Conservation (phyloP, 2,797 vertebrate species). For the Typhlichthys eigenmanni region DNA sequence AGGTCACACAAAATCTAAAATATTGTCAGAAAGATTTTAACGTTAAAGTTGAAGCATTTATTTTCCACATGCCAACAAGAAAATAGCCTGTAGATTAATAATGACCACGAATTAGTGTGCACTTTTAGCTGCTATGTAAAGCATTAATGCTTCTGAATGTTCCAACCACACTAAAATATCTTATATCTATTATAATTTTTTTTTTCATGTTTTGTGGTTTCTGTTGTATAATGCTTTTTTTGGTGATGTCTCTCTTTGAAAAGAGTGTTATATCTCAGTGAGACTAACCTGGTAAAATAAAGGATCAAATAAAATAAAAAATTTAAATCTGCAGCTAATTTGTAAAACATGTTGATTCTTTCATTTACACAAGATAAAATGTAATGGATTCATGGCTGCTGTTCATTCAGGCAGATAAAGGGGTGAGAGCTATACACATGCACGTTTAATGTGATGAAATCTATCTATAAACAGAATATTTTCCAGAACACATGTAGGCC, state of each 20-base stretch:
- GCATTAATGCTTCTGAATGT: slow-evolving; percentile 46
- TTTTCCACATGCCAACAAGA: slow-evolving; percentile 8
- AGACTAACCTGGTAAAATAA: too few species aligned
- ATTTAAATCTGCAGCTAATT: too few species aligned
- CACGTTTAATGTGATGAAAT: slow-evolving; percentile 9
- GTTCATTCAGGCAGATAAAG: neutral
- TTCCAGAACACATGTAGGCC: neutral
- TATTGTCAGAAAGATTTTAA: slow-evolving; percentile 43
- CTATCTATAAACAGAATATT: neutral
- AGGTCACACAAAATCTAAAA: slow-evolving; percentile 45
- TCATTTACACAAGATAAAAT: too few species aligned
- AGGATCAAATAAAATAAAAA: too few species aligned
- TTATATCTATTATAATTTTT: slow-evolving; percentile 14
- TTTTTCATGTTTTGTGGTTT: slow-evolving; percentile 9
- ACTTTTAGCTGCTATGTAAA: slow-evolving; percentile 42
- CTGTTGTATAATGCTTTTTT: slow-evolving; percentile 7
- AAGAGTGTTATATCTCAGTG: too few species aligned
- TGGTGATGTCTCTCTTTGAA: neutral
- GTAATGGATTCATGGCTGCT: neutral
- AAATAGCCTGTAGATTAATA: slow-evolving; percentile 50
- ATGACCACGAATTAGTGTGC: slow-evolving; percentile 48
- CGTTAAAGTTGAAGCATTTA: slow-evolving; percentile 32
- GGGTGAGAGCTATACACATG: neutral
- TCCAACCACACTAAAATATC: slow-evolving; percentile 31
- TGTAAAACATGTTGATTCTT: too few species aligned